Evolutionary conservation across 2,113 vertebrate species (phyloP).

Genomic region (Mustelus asterias): DNA sequence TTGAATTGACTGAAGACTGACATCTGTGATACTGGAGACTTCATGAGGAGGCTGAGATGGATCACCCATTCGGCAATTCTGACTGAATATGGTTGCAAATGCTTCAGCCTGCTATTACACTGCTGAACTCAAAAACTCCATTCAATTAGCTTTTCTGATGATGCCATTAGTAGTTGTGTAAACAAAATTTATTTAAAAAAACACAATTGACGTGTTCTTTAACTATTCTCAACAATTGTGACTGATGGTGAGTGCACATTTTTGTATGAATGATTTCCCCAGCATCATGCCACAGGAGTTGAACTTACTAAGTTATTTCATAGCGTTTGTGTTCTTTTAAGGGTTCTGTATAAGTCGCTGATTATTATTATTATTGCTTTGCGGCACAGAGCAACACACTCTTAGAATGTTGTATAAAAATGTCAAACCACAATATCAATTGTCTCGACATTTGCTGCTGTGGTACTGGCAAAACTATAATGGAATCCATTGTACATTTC

Average conservation of each 20-base stretch:
- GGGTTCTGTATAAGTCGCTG: neutral
- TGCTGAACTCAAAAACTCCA: neutral
- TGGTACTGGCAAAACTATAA: neutral
- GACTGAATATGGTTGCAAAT: no score
- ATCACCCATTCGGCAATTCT: no score
- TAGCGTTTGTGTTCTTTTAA: neutral
- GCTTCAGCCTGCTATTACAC: neutral
- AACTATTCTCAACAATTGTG: neutral
- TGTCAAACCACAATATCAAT: slow-evolving; percentile 2
- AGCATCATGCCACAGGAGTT: neutral
- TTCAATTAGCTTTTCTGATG: neutral
- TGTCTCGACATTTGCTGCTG: neutral
- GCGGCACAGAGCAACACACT: neutral
- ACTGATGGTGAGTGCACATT: neutral
- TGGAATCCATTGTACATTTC: neutral
- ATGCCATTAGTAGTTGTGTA: neutral
- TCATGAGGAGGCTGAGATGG: no score
- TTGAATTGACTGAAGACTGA: no score
- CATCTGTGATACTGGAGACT: no score
- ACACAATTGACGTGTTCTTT: neutral
- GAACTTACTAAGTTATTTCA: neutral
- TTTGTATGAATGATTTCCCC: neutral
- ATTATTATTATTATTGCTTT: neutral
- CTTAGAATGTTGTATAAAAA: neutral
- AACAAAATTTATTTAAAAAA: neutral